Evolutionary conservation across 2,797 vertebrate genomes (phyloP), one percentile per base, ranked within the genome.

Genomic region (Xiphophorus birchmanni): DNA sequence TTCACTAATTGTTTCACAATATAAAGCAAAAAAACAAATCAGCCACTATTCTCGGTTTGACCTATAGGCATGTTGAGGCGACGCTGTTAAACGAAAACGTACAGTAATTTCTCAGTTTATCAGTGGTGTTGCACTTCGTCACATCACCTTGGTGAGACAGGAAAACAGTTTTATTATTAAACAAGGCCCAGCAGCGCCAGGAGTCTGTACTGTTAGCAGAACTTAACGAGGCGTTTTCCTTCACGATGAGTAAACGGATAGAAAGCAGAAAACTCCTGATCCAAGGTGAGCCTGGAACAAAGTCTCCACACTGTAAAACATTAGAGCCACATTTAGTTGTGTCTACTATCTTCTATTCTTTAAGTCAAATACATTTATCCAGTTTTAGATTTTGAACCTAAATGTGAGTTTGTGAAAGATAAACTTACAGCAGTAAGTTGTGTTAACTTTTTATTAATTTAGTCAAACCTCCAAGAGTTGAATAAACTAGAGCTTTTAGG

Each of bases 151-250:
- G 80, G 88, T 88, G 82, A 89, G 86, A 90, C 72, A 80, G 80
- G 81, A 89, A 92, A 90, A 81, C 48, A 8, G 78, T 81, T 94
- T 87, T 86, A 92, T 93, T 92, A 94, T 95, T 95, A 90, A 95
- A 87, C 72, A 84, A 79, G 35, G 52, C 84, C 89, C 91, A 76
- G 73, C 44, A 72, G 91, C 81, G 50, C 73, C 44, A 18, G 75
- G 69, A 50, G 74, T 86, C 85, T 84, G 80, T 81, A 78, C 87
- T 60, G 81, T 91, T 92, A 89, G 84, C 42, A 69, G 90, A 95
- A 95, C 95, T 96, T 93, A 95, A 91, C 85, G 83, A 90, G 89
- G 74, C 86, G 86, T 85, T 89, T 90, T 90, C 88, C 86, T 91
- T 81, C 80, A 89, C 88, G 83, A 88, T 88, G 90, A 92, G 87